Base-by-base conservation (phyloP, 1,140 invertebrate species). In the Amyelois transitella region DNA sequence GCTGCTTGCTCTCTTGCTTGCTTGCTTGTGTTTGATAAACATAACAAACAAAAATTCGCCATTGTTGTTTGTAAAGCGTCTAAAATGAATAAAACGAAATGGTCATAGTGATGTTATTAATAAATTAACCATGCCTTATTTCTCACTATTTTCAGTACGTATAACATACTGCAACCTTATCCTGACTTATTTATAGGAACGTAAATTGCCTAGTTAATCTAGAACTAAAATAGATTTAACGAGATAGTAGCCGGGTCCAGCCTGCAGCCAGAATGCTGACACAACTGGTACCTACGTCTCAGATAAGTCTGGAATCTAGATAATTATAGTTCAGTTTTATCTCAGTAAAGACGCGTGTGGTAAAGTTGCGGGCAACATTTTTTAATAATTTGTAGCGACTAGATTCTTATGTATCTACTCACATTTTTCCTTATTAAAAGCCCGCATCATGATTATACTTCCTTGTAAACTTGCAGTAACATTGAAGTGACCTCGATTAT, bases 401-500 rank as follows among this genome's bases (percentile, higher is more conserved):
- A 28, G 2, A 28, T 28, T 28, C 2, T 14, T 14, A 38, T 14
- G 12, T 14, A 6, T 6, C n/a, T n/a, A 14, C 12, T 12, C 12
- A 38, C 32, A 14, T 38, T 38, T 28, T 38, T 38, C 32, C 32
- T 38, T 38, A 38, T 38, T 14, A 38, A 38, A 14, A 38, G 32
- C 32, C 32, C 32, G 32, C 32, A 38, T 38, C 17, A 38, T 38
- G n/a, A 38, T 8, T 14, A 38, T 18, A 19, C 49, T 51, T 51
- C 49, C 49, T 51, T 38, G n/a, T 38, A 51, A 10, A 51, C 19
- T 49, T 22, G 47, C 48, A 22, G 18, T 52, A 49, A 17, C 32
- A 38, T 43, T 43, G 18, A 52, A 17, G 24, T 19, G 53, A 55
- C 52, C 51, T 49, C 53, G 58, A 52, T 51, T 45, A 32, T 19